These are phyloP conservation scores for Atta texana DNA, from an alignment of 1,140 invertebrate species.

Conservation along the genomic window DNA sequence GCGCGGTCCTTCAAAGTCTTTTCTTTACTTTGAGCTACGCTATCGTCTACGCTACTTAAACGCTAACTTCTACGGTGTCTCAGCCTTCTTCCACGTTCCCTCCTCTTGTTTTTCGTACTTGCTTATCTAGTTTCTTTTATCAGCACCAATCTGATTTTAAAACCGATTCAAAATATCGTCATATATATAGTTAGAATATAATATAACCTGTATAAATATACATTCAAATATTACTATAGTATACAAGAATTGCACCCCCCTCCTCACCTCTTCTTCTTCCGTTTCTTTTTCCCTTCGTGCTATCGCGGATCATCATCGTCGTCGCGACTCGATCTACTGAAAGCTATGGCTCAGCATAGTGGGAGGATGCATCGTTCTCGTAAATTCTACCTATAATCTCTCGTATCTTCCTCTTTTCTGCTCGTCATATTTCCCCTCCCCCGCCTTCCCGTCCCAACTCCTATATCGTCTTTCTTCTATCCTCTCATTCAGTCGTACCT, in stretches of 20 bases:
- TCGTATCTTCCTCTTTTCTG: constrained; percentile 56
- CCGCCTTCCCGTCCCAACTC: background rate
- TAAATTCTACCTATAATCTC: constrained; percentile 74
- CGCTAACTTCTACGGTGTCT: constrained; percentile 83
- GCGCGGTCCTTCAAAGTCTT: constrained; percentile 70
- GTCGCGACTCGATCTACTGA: constrained; percentile 63
- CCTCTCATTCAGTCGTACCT: constrained; percentile 29
- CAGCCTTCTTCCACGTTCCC: constrained; percentile 85
- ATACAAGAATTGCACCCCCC: constrained; percentile 83
- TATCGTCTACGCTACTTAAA: constrained; percentile 83
- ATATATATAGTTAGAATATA: constrained; percentile 83
- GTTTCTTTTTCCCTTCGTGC: background rate
- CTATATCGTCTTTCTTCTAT: constrained; percentile 1
- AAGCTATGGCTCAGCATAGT: constrained; percentile 72
- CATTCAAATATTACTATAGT: constrained; percentile 86
- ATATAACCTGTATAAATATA: constrained; percentile 86
- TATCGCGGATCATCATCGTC: constrained; percentile 43
- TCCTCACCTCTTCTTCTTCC: constrained; percentile 52
- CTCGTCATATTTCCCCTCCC: constrained; percentile 50
- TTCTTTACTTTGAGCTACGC: constrained; percentile 80
- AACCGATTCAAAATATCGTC: constrained; percentile 86
- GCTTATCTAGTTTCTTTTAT: constrained; percentile 80
- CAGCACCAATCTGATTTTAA: constrained; percentile 86
- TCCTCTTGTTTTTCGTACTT: constrained; percentile 76
- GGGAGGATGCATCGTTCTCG: constrained; percentile 64